These are phyloP conservation scores for Pelodytes ibericus DNA, from an alignment of 2,797 vertebrate genomes.

Conservation along the genomic window DNA sequence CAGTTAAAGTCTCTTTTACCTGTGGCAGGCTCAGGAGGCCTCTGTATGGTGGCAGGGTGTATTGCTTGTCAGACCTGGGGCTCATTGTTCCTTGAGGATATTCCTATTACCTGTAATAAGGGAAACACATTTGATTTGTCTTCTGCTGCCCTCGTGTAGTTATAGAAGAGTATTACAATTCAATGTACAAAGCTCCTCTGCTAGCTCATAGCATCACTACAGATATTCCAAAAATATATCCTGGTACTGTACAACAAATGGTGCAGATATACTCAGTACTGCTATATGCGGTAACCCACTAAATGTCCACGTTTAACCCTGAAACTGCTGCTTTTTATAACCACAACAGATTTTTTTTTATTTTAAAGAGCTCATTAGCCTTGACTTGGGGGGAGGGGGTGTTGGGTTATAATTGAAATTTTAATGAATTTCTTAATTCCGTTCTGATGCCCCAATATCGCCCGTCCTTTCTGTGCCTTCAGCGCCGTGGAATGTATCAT, in stretches of 20 bases:
- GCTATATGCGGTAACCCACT: not conserved
- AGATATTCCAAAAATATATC: too few species aligned
- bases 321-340: constrained; percentile 21
- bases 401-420: not conserved
- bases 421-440: not conserved
- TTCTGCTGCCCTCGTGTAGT: not conserved
- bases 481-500: constrained; percentile 19
- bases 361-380: not conserved
- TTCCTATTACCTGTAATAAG: too few species aligned
- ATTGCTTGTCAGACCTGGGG: too few species aligned
- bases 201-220: too few species aligned
- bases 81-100: too few species aligned
- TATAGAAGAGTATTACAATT: not conserved
- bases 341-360: not conserved
- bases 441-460: not conserved
- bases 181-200: too few species aligned
- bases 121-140: not conserved
- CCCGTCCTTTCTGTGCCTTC: constrained; percentile 2
- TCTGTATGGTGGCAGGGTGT: too few species aligned
- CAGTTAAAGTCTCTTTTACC: too few species aligned
- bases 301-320: not conserved
- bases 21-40: too few species aligned
- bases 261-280: not conserved
- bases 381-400: too few species aligned
- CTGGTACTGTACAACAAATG: not conserved